These are phyloP conservation scores for Pemphredon lugubris DNA, from an alignment of 2,888 invertebrate species.

Conservation along the genomic window DNA sequence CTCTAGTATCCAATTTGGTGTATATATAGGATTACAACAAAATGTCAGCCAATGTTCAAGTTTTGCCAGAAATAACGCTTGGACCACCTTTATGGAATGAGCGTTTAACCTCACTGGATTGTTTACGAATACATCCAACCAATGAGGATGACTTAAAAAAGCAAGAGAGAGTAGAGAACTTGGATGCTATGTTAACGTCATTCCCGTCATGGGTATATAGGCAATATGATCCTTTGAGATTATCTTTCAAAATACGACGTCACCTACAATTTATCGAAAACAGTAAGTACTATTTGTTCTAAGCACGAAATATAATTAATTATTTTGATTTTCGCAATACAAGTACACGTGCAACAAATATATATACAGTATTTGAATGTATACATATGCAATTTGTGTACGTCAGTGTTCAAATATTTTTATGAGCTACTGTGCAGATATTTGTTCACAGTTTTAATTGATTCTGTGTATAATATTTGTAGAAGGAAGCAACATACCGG, in stretches of 20 bases:
- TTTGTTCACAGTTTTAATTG: no score
- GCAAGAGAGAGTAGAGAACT: conserved; percentile 72
- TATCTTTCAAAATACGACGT: conserved; percentile 79
- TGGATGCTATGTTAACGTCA: conserved; percentile 83
- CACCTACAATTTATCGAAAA: conserved; percentile 73
- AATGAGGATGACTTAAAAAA: conserved; percentile 62
- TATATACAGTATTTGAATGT: no score
- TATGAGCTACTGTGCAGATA: no score
- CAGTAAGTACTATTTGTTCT: conserved; percentile 66
- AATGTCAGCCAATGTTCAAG: conserved; percentile 83
- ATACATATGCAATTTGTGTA: no score
- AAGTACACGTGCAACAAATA: no score
- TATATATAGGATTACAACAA: conserved; percentile 61
- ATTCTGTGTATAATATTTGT: no score
- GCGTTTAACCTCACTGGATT: conserved; percentile 73
- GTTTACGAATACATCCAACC: conserved; percentile 62
- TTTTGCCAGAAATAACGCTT: conserved; percentile 86
- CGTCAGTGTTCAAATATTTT: no score
- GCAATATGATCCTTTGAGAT: conserved; percentile 83
- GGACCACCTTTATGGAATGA: conserved; percentile 82
- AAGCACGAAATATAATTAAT: no score
- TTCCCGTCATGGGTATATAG: conserved; percentile 87
- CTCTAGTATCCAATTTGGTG: neutral
- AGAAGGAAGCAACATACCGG: conserved; percentile 83
- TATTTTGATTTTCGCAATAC: no score